phyloP scores from a whole-genome alignment of 2,888 invertebrate species.

The Drosophila paramelanica region DNA sequence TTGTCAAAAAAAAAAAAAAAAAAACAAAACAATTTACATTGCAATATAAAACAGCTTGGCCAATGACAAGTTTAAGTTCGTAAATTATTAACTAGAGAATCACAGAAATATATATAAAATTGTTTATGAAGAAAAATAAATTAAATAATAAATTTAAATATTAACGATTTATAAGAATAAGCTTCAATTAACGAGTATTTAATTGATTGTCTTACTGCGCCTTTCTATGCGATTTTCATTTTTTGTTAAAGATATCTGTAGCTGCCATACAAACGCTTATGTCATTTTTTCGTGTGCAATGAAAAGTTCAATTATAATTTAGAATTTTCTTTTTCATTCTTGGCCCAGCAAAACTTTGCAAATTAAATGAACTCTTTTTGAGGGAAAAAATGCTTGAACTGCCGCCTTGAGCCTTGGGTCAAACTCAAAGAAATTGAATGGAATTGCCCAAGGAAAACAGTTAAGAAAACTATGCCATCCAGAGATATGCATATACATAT shows the following conservation, averaged over 20 bases:
- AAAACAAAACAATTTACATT: background rate
- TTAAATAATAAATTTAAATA: too few relatives aligned
- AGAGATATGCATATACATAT: conserved; percentile 25
- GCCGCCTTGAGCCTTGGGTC: conserved; percentile 18
- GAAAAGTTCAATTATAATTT: conserved; percentile 33
- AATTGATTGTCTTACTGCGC: too few relatives aligned
- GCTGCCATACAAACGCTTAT: too few relatives aligned
- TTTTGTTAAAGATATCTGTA: too few relatives aligned
- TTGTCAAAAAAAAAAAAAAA: conserved; percentile 5
- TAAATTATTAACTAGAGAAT: too few relatives aligned
- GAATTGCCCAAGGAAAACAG: conserved; percentile 24
- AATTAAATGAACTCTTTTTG: conserved; percentile 36
- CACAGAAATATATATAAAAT: background rate
- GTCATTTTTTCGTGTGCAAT: background rate
- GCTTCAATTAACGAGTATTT: too few relatives aligned
- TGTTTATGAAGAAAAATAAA: background rate
- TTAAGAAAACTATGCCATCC: conserved; percentile 44
- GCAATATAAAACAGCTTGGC: background rate
- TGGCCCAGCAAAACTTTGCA: conserved; percentile 28
- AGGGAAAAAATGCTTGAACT: conserved; percentile 15
- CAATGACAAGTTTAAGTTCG: too few relatives aligned
- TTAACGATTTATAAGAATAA: too few relatives aligned
- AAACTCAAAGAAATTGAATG: conserved; percentile 17
- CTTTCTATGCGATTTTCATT: too few relatives aligned
- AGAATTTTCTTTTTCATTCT: conserved; percentile 9